phyloP scores from a whole-genome alignment of 2,888 invertebrate species.

The Epinotia nisella region DNA sequence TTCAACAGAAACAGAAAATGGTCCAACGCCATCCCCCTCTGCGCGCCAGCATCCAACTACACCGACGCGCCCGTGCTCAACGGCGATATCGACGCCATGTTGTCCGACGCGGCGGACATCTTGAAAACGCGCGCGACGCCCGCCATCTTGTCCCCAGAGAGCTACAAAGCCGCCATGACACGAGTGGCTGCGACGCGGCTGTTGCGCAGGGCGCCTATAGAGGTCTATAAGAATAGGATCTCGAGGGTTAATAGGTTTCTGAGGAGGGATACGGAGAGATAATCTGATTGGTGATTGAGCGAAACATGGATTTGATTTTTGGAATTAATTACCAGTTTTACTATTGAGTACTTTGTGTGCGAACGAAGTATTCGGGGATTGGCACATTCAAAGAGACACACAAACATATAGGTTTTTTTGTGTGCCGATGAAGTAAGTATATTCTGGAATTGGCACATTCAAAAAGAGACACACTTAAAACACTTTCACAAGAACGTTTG shows the following conservation, averaged over 20 bases:
- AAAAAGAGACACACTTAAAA: background rate
- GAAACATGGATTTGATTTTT: background rate
- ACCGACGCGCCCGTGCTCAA: conserved; percentile 74
- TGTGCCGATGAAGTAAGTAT: no score
- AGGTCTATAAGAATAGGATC: conserved; percentile 75
- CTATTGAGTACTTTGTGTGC: no score
- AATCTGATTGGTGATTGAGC: conserved; percentile 57
- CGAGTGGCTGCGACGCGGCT: conserved; percentile 71
- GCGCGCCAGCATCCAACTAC: conserved; percentile 80
- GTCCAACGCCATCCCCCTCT: conserved; percentile 93
- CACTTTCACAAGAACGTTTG: no score
- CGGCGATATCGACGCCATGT: conserved; percentile 78
- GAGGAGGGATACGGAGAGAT: conserved; percentile 75
- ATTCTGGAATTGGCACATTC: background rate
- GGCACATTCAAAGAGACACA: background rate
- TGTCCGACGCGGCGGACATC: conserved; percentile 72
- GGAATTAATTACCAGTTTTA: background rate
- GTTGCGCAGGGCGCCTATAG: conserved; percentile 68
- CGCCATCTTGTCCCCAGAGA: conserved; percentile 76
- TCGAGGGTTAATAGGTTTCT: conserved; percentile 73
- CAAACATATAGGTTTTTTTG: background rate
- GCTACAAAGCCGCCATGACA: conserved; percentile 76
- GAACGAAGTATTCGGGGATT: background rate
- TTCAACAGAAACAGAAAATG: conserved; percentile 90
- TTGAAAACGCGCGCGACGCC: conserved; percentile 74